Percentiles rank a stretch among this genome's conserved stretches.
phyloP scores from a whole-genome alignment of 2,797 vertebrate species.

The Dromococcyx pavoninus region DNA sequence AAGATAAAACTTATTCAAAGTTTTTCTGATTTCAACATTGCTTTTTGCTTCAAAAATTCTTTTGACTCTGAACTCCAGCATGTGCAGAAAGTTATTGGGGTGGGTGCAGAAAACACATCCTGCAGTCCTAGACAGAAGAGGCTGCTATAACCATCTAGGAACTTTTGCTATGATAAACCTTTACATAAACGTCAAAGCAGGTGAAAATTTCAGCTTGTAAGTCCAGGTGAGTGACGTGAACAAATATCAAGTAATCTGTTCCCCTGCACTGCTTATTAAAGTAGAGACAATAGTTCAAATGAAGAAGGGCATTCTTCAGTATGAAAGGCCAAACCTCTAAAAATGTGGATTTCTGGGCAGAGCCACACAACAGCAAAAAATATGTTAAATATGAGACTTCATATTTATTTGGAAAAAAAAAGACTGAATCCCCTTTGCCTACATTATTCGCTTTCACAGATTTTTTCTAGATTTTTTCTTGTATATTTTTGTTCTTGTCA shows the following conservation, averaged over 20 bases:
- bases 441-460: neutral
- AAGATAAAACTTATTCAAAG: slow-evolving; percentile 3
- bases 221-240: neutral
- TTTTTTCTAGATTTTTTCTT: neutral
- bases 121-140: neutral
- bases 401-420: neutral
- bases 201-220: neutral
- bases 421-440: neutral
- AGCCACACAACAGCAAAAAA: neutral
- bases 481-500: neutral
- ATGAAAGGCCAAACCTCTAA: neutral
- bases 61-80: neutral
- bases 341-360: neutral
- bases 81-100: neutral
- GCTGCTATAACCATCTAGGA: neutral
- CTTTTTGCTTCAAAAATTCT: neutral
- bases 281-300: neutral
- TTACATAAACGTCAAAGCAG: neutral
- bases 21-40: neutral
- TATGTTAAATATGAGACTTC: neutral
- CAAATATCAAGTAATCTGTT: neutral
- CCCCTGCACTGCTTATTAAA: neutral
- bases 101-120: neutral
- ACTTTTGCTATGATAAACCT: neutral
- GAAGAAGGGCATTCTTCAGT: neutral